Evolutionary conservation across 2,888 invertebrate genomes (phyloP), one percentile per base, ranked within the genome.

Genomic region (Stenolophus ochropezus): DNA sequence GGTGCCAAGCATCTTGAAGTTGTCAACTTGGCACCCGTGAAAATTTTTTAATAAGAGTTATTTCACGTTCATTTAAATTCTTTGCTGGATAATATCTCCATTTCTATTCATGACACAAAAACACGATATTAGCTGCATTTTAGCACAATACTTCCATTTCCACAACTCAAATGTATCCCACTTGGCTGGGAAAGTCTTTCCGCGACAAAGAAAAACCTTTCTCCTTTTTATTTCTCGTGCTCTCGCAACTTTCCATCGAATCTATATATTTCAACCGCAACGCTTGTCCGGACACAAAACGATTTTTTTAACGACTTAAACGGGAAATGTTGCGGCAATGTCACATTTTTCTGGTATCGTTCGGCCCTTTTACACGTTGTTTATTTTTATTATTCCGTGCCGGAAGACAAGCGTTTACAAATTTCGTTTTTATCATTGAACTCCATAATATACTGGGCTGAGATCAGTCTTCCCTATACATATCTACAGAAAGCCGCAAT

Each of bases 61-160:
- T 71, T 79, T 65, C 79, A 51, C 79, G 71, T 71, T 73, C 71
- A 80, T 77, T 77, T 77, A 65, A 77, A 77, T 77, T 77, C 77
- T 33, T 42, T 61, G 23, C 14, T 77, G 61, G 65, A 77, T 73
- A 80, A 80, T 56, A 80, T 80, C 42, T 85, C 87, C 86, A 87
- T 87, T 87, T 87, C 86, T 87, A 87, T 87, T 87, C 87, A 87
- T 87, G 85, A 84, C 85, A 82, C 85, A 86, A 85, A 86, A 86
- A 86, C 86, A 86, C 85, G 85, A 87, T 86, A 86, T 86, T 87
- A 86, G 86, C 85, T 86, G 85, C 86, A 86, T 86, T 86, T 86
- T 85, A 86, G 85, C 85, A 84, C 85, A 85, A 85, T 85, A 85
- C 85, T 85, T 83, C 84, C 65, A 69, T 69, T 69, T 83, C 86